phyloP scores from a whole-genome alignment of 2,797 vertebrate species.

The Cygnus olor region DNA sequence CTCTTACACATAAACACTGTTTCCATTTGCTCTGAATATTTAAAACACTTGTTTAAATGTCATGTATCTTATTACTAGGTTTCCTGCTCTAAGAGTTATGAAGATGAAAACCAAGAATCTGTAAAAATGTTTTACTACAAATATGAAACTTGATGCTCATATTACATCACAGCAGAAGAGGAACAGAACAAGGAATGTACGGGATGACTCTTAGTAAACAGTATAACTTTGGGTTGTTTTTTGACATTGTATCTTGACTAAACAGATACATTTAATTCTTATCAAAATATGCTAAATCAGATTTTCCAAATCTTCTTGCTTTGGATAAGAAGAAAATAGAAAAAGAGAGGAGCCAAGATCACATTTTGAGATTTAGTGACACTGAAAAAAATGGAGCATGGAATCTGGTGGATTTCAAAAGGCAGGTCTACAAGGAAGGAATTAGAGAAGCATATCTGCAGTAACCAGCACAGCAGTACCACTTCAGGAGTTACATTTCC shows the following conservation, averaged over 20 bases:
- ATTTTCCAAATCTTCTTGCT: neutral
- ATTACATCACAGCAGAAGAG: neutral
- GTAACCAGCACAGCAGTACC: neutral
- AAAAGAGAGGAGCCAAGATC: neutral
- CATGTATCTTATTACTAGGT: neutral
- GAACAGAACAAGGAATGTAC: neutral
- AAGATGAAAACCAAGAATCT: neutral
- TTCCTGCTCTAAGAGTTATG: neutral
- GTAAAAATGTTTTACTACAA: neutral
- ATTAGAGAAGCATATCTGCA: neutral
- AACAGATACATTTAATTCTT: neutral
- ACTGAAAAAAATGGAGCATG: neutral
- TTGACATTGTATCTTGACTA: neutral
- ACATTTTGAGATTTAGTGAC: neutral
- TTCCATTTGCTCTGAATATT: constrained; percentile 48
- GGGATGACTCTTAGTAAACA: neutral
- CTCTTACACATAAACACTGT: constrained; percentile 26
- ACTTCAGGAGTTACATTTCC: neutral
- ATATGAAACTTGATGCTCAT: neutral
- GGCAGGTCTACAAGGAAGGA: neutral
- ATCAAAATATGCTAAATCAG: neutral
- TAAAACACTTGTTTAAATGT: constrained; percentile 32
- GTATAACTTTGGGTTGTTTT: neutral
- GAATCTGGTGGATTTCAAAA: neutral
- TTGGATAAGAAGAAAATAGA: neutral